Percentiles rank a stretch among this genome's conserved stretches.
Conservation (phyloP, 2,113 vertebrate species). For the Crocuta crocuta region DNA sequence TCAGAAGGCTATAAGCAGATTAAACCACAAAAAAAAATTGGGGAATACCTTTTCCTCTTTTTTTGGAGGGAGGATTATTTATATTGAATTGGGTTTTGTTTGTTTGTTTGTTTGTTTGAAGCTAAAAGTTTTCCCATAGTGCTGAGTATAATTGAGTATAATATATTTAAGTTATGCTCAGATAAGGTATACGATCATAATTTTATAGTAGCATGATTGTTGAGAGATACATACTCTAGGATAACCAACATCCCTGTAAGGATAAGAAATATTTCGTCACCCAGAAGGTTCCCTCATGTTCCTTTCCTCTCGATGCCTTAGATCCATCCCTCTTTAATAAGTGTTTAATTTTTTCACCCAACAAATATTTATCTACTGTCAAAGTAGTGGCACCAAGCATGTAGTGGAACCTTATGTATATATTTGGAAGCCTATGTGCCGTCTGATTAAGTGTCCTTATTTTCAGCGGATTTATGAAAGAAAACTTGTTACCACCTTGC, state of each 20-base stretch:
- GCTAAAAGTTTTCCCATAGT: background rate
- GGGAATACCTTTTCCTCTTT: background rate
- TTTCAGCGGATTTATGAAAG: background rate
- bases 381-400: background rate
- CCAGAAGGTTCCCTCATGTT: background rate
- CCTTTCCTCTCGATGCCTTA: background rate
- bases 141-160: background rate
- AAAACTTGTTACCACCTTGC: background rate
- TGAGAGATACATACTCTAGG: background rate
- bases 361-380: background rate
- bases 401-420: background rate
- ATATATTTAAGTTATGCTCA: background rate
- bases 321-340: background rate
- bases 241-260: background rate
- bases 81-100: background rate
- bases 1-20: background rate
- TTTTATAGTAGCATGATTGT: background rate
- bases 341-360: constrained; percentile 1
- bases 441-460: background rate
- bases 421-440: background rate
- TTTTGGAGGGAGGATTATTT: background rate
- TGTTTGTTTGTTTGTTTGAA: constrained; percentile 2
- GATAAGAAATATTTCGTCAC: background rate
- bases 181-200: background rate
- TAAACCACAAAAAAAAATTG: background rate